Evolutionary conservation across 1,140 invertebrate genomes (phyloP).

Genomic region (Lepidostoma basale): DNA sequence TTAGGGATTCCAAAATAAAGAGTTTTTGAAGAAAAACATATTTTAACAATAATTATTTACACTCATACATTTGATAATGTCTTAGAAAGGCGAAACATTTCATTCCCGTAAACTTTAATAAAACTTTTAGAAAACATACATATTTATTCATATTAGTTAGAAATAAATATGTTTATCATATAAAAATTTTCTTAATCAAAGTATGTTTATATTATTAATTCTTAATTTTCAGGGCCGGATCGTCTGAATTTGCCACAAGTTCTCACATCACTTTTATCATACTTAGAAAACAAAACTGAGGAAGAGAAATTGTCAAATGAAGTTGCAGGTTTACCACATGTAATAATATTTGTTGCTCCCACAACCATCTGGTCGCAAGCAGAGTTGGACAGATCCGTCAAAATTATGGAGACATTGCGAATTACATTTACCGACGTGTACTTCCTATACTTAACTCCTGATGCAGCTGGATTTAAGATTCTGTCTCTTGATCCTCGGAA

Average conservation of each 20-base stretch:
- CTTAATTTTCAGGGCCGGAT: conserved; percentile 53
- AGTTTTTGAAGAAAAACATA: no score
- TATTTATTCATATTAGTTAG: no score
- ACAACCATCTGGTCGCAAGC: conserved; percentile 50
- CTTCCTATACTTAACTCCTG: conserved; percentile 52
- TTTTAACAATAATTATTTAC: no score
- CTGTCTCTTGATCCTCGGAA: conserved; percentile 29
- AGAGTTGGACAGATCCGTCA: conserved; percentile 52
- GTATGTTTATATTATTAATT: no score
- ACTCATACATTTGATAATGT: no score
- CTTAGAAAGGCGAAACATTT: no score
- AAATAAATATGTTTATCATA: no score
- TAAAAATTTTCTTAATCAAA: no score
- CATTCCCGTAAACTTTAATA: no score
- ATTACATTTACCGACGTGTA: conserved; percentile 54
- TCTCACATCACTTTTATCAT: conserved; percentile 51
- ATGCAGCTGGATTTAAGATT: conserved; percentile 48
- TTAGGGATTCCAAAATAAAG: no score
- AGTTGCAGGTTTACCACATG: conserved; percentile 51
- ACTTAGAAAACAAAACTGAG: conserved; percentile 51
- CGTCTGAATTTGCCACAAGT: conserved; percentile 55
- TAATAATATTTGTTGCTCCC: conserved; percentile 55
- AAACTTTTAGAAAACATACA: no score
- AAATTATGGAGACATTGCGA: conserved; percentile 52
- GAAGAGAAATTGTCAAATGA: conserved; percentile 46